These are phyloP conservation scores for Physocephala rufipes DNA, from an alignment of 2,888 invertebrate genomes.

Conservation along the genomic window DNA sequence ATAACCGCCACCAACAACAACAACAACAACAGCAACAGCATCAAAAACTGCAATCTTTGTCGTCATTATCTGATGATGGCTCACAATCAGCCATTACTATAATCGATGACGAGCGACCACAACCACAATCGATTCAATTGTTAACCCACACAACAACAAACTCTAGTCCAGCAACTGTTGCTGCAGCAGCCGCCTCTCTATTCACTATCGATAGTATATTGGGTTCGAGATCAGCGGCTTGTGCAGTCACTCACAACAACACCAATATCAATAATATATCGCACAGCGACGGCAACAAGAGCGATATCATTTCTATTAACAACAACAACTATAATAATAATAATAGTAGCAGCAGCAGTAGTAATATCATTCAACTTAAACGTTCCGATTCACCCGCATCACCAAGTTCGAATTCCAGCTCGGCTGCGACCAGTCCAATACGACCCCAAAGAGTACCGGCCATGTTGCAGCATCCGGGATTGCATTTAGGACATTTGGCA, in stretches of 20 bases:
- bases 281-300: slow-evolving; percentile 36
- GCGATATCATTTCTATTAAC: slow-evolving; percentile 38
- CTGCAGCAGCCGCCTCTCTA: slow-evolving; percentile 69
- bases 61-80: slow-evolving; percentile 60
- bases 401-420: slow-evolving; percentile 67
- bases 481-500: slow-evolving; percentile 73
- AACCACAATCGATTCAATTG: slow-evolving; percentile 25
- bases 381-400: slow-evolving; percentile 64
- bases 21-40: slow-evolving; percentile 50
- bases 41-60: slow-evolving; percentile 57
- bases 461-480: slow-evolving; percentile 68
- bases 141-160: slow-evolving; percentile 40
- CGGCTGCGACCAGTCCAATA: slow-evolving; percentile 68
- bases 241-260: slow-evolving; percentile 34
- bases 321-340: slow-evolving; percentile 39
- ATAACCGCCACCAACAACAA: slow-evolving; percentile 53
- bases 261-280: slow-evolving; percentile 40
- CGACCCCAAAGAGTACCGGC: slow-evolving; percentile 65
- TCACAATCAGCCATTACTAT: slow-evolving; percentile 60
- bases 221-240: slow-evolving; percentile 66
- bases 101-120: slow-evolving; percentile 57
- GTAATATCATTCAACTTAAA: slow-evolving; percentile 47
- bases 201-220: slow-evolving; percentile 90
- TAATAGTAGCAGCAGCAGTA: slow-evolving; percentile 37
- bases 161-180: slow-evolving; percentile 57